A percentile compares a stretch with the other conserved stretches of the same genome.
Evolutionary conservation across 2,888 invertebrate species (phyloP).

Genomic region (Stictocephala bisonia): DNA sequence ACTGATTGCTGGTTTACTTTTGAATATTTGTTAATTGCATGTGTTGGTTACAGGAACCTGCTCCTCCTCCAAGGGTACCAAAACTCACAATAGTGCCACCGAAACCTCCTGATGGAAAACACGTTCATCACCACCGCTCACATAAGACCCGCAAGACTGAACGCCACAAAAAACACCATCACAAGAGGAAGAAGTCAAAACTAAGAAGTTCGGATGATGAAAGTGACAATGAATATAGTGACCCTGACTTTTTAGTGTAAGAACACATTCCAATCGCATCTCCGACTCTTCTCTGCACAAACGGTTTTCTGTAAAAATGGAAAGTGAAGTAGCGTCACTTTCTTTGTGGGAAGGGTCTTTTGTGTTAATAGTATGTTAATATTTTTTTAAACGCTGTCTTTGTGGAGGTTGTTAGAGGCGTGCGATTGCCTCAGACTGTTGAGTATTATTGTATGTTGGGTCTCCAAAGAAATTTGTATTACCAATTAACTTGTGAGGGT

Average conservation of each 20-base stretch:
- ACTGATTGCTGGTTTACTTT: too few relatives aligned
- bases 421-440: too few relatives aligned
- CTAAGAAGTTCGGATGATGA: slow-evolving; percentile 65
- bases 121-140: slow-evolving; percentile 56
- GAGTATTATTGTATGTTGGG: slow-evolving; percentile 27
- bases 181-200: slow-evolving; percentile 59
- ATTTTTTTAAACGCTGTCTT: too few relatives aligned
- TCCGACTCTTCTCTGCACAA: too few relatives aligned
- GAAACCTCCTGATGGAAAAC: slow-evolving; percentile 55
- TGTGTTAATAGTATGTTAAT: too few relatives aligned
- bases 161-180: slow-evolving; percentile 60
- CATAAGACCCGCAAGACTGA: slow-evolving; percentile 60
- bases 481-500: slow-evolving; percentile 15
- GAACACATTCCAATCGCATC: slow-evolving; percentile 52
- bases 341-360: too few relatives aligned
- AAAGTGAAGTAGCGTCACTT: too few relatives aligned
- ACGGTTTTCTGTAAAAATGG: too few relatives aligned
- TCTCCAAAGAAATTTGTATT: slow-evolving; percentile 37
- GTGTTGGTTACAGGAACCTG: slow-evolving; percentile 42
- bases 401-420: too few relatives aligned
- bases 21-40: too few relatives aligned
- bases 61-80: slow-evolving; percentile 57
- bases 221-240: slow-evolving; percentile 75
- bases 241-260: slow-evolving; percentile 66
- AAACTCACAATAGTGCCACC: slow-evolving; percentile 60